Conservation (phyloP, 2,113 vertebrate species). For the Nannospalax galili region DNA sequence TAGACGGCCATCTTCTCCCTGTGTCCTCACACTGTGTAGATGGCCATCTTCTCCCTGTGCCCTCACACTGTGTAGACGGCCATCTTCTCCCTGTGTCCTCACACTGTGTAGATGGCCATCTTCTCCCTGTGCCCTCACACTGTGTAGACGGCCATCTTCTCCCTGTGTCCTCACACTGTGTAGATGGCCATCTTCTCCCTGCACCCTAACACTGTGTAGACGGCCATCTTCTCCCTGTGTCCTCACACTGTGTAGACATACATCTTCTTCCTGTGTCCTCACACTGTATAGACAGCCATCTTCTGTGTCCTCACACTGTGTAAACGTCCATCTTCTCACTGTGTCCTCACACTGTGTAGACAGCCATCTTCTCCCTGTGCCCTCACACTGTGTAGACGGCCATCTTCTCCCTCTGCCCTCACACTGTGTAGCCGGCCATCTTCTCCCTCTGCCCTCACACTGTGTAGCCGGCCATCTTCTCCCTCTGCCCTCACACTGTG, state of each 20-base stretch:
- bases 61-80: rapidly evolving
- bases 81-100: too few species aligned
- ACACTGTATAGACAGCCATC: rapidly evolving
- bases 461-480: too few species aligned
- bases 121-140: background rate
- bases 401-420: too few species aligned
- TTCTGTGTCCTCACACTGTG: background rate
- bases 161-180: too few species aligned
- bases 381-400: rapidly evolving
- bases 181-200: background rate
- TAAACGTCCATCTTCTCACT: background rate
- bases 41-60: too few species aligned
- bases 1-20: background rate
- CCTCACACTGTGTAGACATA: too few species aligned
- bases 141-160: too few species aligned
- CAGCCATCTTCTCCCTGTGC: too few species aligned
- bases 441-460: background rate
- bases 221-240: background rate
- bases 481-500: too few species aligned
- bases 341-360: background rate
- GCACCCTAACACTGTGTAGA: background rate
- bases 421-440: background rate
- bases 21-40: background rate
- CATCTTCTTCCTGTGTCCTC: too few species aligned
- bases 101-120: background rate